phyloP scores from a whole-genome alignment of 2,113 vertebrate species.

The Meriones unguiculatus region DNA sequence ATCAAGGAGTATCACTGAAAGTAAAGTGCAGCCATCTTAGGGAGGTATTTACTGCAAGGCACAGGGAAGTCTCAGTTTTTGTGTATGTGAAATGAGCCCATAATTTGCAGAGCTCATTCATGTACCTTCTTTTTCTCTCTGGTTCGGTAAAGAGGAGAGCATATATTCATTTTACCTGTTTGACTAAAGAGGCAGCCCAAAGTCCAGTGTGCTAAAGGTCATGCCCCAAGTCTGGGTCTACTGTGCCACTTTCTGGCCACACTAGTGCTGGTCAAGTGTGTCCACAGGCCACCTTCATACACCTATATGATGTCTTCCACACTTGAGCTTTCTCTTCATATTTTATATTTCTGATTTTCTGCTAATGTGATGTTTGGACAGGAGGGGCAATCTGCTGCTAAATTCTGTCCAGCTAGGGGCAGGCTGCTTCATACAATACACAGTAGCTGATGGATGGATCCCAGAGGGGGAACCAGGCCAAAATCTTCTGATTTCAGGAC shows the following conservation, averaged over 20 bases:
- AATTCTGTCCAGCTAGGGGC: background rate
- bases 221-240: background rate
- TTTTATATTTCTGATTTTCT: background rate
- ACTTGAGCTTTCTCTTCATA: background rate
- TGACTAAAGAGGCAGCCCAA: background rate
- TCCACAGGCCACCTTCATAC: background rate
- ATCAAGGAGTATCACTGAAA: background rate
- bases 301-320: background rate
- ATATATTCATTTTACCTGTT: background rate
- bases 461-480: background rate
- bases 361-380: background rate
- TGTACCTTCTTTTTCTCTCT: background rate
- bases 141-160: background rate
- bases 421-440: background rate
- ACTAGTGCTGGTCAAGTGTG: background rate
- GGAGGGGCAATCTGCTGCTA: background rate
- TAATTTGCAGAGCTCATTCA: background rate
- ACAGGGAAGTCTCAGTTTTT: background rate
- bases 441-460: background rate
- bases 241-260: background rate
- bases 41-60: background rate
- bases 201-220: background rate
- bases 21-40: background rate
- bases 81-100: background rate
- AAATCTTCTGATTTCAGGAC: background rate